Evolutionary conservation across 2,888 invertebrate species (phyloP), one percentile per base, ranked within the genome.

Genomic region (Ennomos erosarius): DNA sequence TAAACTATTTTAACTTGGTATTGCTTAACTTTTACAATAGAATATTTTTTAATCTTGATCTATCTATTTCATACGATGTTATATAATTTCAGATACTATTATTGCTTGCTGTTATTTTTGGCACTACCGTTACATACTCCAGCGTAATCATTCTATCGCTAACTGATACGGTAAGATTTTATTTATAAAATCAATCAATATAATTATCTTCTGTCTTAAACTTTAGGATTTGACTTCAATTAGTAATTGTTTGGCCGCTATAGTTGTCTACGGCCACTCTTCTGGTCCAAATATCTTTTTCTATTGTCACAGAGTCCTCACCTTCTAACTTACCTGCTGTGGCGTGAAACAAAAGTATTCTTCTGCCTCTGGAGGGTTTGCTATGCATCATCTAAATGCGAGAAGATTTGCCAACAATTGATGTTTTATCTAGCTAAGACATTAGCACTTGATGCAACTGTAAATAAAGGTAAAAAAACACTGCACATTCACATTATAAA

Each of bases 301-400:
- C 11, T 8, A 9, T 38, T 2, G 39, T 9, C 2, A 33, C 65
- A 84, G 84, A 53, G 65, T 10, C 10, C 42, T n/a, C 33, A 44
- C 5, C 11, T 76, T 8, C 50, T 69, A 0, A 8, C 73, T 0
- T 84, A 75, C 45, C 50, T 88, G 1, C 33, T 77, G 1, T 86
- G 82, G 80, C 82, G 86, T 0, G 81, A 83, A 51, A 9, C 78
- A 0, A 83, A 78, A 46, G 71, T 78, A 0, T 55, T 85, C n/a
- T 80, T 77, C 58, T 77, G 76, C 0, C 37, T 87, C 0, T 84
- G 78, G 78, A 38, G 65, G 47, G 51, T 86, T 9, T 86, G 87
- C 60, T 58, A 54, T 0, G 75, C 79, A 0, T 73, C 82, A 0
- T 65, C 76, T 0, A 66, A 69, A 2, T 79, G 79, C 1, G 74